Percentiles rank a stretch among this genome's conserved stretches.
Conservation (phyloP, 64 coral and sea anemone species). For the Trachythela sp. region DNA sequence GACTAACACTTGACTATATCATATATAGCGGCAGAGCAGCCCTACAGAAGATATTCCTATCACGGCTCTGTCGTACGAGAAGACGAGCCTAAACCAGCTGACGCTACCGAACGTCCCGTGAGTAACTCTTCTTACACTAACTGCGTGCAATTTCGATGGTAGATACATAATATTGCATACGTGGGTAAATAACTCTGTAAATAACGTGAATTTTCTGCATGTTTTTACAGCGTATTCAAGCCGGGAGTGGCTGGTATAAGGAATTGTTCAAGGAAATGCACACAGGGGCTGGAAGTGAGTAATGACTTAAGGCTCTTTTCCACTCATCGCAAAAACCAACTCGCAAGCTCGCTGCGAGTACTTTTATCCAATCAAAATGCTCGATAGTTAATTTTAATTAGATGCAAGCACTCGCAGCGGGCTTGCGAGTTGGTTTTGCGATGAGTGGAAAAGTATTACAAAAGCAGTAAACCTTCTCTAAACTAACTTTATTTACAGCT, state of each 20-base stretch:
- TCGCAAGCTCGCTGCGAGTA: no score
- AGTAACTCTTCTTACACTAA: background rate
- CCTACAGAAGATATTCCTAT: background rate
- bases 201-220: background rate
- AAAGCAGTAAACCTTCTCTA: no score
- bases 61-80: background rate
- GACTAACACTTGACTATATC: background rate
- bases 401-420: no score
- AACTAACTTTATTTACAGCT: no score
- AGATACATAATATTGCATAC: no score
- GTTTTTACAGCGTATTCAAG: constrained; percentile 65
- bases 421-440: no score
- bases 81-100: background rate
- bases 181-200: background rate
- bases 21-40: background rate
- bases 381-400: no score
- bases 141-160: no score
- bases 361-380: no score
- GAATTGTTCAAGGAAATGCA: constrained; percentile 98
- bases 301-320: background rate
- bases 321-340: no score
- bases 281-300: constrained; percentile 82
- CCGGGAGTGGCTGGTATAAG: constrained; percentile 89
- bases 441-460: no score
- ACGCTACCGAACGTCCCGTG: background rate